phyloP scores from a whole-genome alignment of 2,797 vertebrate species.

The Amphiprion clarkii region DNA sequence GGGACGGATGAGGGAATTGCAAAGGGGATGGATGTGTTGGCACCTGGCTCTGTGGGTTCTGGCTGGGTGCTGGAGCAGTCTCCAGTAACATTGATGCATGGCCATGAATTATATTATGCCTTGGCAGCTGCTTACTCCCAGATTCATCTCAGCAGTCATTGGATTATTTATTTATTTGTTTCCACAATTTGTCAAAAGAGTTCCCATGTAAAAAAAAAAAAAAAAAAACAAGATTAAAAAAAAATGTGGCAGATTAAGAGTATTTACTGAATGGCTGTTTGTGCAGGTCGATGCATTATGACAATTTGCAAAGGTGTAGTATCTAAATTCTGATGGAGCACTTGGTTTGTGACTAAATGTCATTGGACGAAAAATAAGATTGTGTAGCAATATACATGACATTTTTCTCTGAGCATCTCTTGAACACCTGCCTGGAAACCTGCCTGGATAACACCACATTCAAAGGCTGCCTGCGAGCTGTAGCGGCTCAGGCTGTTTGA shows the following conservation, averaged over 20 bases:
- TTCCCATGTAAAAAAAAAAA: slow-evolving; percentile 66
- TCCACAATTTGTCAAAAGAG: slow-evolving; percentile 82
- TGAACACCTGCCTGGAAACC: slow-evolving; percentile 66
- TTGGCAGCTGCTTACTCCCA: slow-evolving; percentile 79
- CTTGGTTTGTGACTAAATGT: slow-evolving; percentile 67
- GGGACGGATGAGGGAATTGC: slow-evolving; percentile 73
- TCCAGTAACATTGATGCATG: slow-evolving; percentile 84
- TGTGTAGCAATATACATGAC: slow-evolving; percentile 39
- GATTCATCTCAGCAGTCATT: slow-evolving; percentile 84
- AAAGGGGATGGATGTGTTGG: slow-evolving; percentile 81
- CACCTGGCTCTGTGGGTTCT: slow-evolving; percentile 81
- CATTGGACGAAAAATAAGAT: slow-evolving; percentile 35
- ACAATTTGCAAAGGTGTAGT: slow-evolving; percentile 59
- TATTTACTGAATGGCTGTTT: slow-evolving; percentile 66
- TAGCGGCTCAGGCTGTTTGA: slow-evolving; percentile 49
- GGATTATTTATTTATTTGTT: slow-evolving; percentile 84
- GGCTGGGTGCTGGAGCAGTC: slow-evolving; percentile 81
- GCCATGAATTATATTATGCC: slow-evolving; percentile 85
- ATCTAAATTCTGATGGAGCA: slow-evolving; percentile 59
- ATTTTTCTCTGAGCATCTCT: slow-evolving; percentile 50
- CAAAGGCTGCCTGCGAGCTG: slow-evolving; percentile 59
- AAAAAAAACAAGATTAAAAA: slow-evolving; percentile 65
- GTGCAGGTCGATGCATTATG: slow-evolving; percentile 62
- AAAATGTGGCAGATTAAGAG: slow-evolving; percentile 66
- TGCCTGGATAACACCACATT: slow-evolving; percentile 70